Conservation (phyloP, 2,113 vertebrate species). For the Perca schrenkii region DNA sequence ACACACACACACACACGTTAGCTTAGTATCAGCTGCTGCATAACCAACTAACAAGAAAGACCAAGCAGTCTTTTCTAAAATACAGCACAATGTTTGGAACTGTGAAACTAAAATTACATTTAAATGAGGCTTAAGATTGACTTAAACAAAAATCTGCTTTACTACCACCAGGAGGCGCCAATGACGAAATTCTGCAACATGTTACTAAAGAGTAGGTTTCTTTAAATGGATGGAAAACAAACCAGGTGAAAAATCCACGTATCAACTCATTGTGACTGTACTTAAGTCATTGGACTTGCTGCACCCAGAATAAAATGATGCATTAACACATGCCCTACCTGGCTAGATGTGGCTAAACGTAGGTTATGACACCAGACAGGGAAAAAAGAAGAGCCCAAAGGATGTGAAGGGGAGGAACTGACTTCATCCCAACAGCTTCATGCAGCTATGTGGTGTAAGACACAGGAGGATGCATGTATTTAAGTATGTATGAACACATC, state of each 20-base stretch:
- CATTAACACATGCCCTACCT: neutral
- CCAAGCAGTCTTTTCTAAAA: neutral
- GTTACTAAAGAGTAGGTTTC: neutral
- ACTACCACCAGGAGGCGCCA: constrained; percentile 11
- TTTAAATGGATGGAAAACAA: neutral
- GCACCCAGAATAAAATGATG: neutral
- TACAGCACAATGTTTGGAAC: neutral
- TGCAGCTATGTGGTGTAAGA: neutral
- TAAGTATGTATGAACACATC: constrained; percentile 23
- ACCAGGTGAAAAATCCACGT: neutral
- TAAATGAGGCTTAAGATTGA: neutral
- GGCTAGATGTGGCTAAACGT: neutral
- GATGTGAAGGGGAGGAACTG: neutral
- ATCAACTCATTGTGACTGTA: neutral
- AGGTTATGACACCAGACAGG: neutral
- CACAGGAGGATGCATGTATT: neutral
- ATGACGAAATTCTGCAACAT: neutral
- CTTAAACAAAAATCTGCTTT: neutral
- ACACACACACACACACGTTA: neutral
- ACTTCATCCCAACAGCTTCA: neutral
- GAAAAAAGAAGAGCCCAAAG: neutral
- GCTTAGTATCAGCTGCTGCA: neutral
- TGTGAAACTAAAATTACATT: neutral
- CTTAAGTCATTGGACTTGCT: neutral
- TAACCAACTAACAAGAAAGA: neutral